phyloP scores from a whole-genome alignment of 2,797 vertebrate species.

The Protosalanx chinensis region DNA sequence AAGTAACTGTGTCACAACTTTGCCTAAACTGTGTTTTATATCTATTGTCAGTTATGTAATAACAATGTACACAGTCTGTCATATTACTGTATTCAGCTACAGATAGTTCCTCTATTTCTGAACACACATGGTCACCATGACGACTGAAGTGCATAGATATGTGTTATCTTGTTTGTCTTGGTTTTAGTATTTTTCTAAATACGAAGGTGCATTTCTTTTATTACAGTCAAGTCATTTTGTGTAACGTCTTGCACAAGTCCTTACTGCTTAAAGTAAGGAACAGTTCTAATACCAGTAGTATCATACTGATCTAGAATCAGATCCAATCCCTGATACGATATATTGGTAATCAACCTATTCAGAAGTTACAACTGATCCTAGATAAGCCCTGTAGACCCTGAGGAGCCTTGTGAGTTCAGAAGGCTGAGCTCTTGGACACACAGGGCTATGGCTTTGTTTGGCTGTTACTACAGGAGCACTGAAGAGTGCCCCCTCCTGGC shows the following conservation, averaged over 20 bases:
- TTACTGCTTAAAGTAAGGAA: conserved; percentile 3
- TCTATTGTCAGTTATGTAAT: conserved; percentile 33
- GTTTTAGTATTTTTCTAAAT: neutral
- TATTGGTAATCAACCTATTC: neutral
- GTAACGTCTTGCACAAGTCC: conserved; percentile 21
- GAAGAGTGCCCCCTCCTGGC: conserved; percentile 58
- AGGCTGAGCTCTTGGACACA: conserved; percentile 15
- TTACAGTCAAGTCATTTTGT: conserved; percentile 13
- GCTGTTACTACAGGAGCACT: conserved; percentile 23
- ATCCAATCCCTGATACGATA: neutral
- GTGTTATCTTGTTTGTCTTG: neutral
- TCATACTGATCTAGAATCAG: neutral
- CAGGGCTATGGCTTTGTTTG: conserved; percentile 1
- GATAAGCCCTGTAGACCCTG: neutral
- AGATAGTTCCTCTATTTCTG: neutral
- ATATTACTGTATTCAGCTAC: neutral
- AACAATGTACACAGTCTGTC: conserved; percentile 10
- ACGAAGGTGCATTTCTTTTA: too few relatives aligned
- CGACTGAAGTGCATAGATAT: neutral
- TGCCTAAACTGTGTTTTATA: conserved; percentile 27
- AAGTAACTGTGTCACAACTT: conserved; percentile 17
- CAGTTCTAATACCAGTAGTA: too few relatives aligned
- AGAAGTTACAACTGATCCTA: neutral
- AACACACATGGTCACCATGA: neutral
- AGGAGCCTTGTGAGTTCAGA: conserved; percentile 59